Conservation (phyloP, 2,888 invertebrate species). For the Drosophila affinis region DNA sequence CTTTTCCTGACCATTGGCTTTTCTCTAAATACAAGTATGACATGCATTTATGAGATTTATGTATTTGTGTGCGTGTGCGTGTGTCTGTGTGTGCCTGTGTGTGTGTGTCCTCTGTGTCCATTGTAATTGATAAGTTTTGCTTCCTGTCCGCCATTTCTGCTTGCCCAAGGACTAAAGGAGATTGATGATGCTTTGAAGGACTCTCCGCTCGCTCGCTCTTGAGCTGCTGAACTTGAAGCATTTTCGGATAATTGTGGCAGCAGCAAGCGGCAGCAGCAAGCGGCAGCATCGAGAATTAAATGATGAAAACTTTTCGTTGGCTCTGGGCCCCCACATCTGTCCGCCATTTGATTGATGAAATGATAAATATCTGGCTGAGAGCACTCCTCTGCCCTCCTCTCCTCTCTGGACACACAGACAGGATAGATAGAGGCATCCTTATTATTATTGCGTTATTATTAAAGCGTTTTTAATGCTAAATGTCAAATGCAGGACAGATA, state of each 20-base stretch:
- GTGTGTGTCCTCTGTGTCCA: conserved; percentile 51
- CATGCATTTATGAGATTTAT: conserved; percentile 76
- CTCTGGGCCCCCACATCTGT: conserved; percentile 24
- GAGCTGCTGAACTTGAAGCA: conserved; percentile 34
- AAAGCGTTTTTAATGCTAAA: conserved; percentile 80
- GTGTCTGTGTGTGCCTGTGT: conserved; percentile 13
- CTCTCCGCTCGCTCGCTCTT: conserved; percentile 23
- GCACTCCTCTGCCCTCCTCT: conserved; percentile 40
- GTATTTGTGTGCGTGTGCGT: conserved; percentile 28
- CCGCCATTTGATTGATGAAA: conserved; percentile 76
- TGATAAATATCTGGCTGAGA: conserved; percentile 74
- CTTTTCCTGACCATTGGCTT: conserved; percentile 48
- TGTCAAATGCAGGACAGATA: conserved; percentile 80
- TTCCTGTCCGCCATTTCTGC: conserved; percentile 61
- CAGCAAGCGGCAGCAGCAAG: background rate
- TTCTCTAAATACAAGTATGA: conserved; percentile 69
- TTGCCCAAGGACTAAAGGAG: conserved; percentile 64
- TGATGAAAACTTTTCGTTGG: conserved; percentile 73
- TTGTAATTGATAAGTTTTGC: conserved; percentile 77
- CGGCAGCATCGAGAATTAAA: conserved; percentile 58
- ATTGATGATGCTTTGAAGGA: conserved; percentile 78
- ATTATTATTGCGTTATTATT: conserved; percentile 79
- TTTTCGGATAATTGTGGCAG: conserved; percentile 69
- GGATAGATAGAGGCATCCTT: conserved; percentile 50
- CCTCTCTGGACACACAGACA: conserved; percentile 38